phyloP scores from a whole-genome alignment of 2,113 vertebrate species.

The Larimichthys crocea region DNA sequence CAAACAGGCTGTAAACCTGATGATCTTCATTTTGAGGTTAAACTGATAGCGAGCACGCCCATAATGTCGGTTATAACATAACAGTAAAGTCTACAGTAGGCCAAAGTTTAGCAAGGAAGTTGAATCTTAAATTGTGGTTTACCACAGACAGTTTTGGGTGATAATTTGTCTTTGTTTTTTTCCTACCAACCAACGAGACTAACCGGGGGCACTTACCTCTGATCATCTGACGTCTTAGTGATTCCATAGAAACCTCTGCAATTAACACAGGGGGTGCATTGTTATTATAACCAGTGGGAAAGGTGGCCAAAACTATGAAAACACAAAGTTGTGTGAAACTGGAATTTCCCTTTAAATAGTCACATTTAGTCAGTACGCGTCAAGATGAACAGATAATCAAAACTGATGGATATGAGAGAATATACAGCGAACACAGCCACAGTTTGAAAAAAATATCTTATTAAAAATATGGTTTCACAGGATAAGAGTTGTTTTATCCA shows the following conservation, averaged over 20 bases:
- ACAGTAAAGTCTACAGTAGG: background rate
- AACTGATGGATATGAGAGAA: background rate
- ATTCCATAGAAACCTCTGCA: background rate
- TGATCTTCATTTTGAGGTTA: slow-evolving; percentile 19
- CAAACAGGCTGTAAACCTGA: background rate
- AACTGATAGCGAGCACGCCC: slow-evolving; percentile 21
- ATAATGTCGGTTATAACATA: background rate
- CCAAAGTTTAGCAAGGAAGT: background rate
- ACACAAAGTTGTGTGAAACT: background rate
- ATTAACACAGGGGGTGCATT: background rate
- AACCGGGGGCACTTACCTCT: background rate
- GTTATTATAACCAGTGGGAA: background rate
- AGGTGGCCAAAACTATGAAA: background rate
- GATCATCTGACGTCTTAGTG: background rate
- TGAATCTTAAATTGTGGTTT: slow-evolving; percentile 12
- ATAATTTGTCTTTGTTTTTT: background rate
- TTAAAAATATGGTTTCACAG: background rate
- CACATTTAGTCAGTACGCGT: background rate
- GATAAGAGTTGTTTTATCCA: background rate
- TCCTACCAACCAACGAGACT: background rate
- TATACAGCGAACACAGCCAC: background rate
- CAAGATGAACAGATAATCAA: background rate
- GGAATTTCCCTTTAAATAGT: background rate
- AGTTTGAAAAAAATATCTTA: background rate
- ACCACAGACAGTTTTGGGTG: background rate